phyloP scores from a whole-genome alignment of 2,797 vertebrate genomes.

The Alfaro cultratus region DNA sequence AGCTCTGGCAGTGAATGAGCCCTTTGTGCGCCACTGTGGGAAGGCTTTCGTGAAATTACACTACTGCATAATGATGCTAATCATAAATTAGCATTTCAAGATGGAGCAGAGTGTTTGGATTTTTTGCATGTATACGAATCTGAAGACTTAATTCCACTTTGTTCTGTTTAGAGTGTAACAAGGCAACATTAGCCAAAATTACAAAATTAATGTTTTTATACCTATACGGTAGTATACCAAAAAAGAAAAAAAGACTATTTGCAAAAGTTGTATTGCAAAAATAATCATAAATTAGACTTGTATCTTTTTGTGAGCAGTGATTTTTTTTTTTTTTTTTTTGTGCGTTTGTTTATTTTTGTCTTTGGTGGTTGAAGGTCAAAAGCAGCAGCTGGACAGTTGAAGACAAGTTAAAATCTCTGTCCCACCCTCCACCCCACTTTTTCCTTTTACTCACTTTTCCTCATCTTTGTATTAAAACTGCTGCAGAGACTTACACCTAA shows the following conservation, averaged over 20 bases:
- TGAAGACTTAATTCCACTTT: conserved; percentile 21
- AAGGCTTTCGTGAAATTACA: conserved; percentile 82
- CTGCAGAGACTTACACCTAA: conserved; percentile 19
- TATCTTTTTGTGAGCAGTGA: conserved; percentile 17
- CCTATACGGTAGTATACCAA: not conserved
- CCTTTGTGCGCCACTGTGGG: conserved; percentile 78
- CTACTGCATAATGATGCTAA: conserved; percentile 81
- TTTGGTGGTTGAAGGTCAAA: conserved; percentile 20
- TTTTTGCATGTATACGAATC: conserved; percentile 34
- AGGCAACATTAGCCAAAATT: not conserved
- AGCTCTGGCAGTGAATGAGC: conserved; percentile 76
- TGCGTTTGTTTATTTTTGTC: not conserved
- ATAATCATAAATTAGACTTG: not conserved
- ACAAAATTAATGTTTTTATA: not conserved
- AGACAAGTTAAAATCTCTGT: conserved; percentile 33
- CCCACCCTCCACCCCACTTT: not conserved
- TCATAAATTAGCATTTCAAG: conserved; percentile 83
- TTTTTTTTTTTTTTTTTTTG: conserved; percentile 1
- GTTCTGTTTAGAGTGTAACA: conserved; percentile 11
- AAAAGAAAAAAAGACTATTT: not conserved
- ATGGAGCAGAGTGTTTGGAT: conserved; percentile 64
- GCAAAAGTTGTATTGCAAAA: not conserved
- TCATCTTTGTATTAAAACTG: conserved; percentile 34
- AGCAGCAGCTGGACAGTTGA: not conserved
- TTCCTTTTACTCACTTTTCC: not conserved